A percentile compares a stretch with the other conserved stretches of the same genome.
Evolutionary conservation across 2,113 vertebrate species (phyloP).

Genomic region (Poeciliopsis turrubarensis): DNA sequence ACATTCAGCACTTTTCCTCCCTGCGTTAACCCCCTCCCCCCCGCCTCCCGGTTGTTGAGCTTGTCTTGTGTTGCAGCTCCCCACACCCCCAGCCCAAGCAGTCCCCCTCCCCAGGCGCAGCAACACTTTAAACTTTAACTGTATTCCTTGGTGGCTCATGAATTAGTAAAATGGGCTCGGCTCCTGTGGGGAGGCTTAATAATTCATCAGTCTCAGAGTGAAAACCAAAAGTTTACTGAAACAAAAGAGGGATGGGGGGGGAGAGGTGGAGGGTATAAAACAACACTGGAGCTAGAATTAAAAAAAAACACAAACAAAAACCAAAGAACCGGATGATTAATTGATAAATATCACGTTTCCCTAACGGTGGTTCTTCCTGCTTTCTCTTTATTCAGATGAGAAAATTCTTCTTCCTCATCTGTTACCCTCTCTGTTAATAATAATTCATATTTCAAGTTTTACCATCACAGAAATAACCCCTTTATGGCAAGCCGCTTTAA

Average conservation of each 20-base stretch:
- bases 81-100: background rate
- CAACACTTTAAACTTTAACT: conserved; percentile 80
- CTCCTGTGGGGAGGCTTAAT: conserved; percentile 84
- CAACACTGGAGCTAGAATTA: conserved; percentile 63
- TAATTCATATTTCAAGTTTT: background rate
- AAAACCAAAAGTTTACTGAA: conserved; percentile 84
- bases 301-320: conserved; percentile 33
- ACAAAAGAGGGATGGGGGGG: conserved; percentile 60
- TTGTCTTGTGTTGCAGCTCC: conserved; percentile 60
- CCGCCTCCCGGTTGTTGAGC: conserved; percentile 59
- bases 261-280: conserved; percentile 27
- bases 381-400: conserved; percentile 24
- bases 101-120: conserved; percentile 58
- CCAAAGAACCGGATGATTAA: conserved; percentile 74
- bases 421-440: background rate
- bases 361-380: conserved; percentile 66
- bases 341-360: conserved; percentile 83
- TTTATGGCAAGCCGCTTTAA: too few relatives aligned
- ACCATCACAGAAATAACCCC: too few relatives aligned
- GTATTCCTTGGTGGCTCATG: conserved; percentile 84
- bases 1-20: conserved; percentile 19
- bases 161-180: conserved; percentile 83
- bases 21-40: conserved; percentile 18
- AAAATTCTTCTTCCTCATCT: conserved; percentile 9
- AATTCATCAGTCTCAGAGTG: conserved; percentile 79